A percentile compares a stretch with the other conserved stretches of the same genome.
Conservation (phyloP, 2,113 vertebrate species). For the Progne subis region DNA sequence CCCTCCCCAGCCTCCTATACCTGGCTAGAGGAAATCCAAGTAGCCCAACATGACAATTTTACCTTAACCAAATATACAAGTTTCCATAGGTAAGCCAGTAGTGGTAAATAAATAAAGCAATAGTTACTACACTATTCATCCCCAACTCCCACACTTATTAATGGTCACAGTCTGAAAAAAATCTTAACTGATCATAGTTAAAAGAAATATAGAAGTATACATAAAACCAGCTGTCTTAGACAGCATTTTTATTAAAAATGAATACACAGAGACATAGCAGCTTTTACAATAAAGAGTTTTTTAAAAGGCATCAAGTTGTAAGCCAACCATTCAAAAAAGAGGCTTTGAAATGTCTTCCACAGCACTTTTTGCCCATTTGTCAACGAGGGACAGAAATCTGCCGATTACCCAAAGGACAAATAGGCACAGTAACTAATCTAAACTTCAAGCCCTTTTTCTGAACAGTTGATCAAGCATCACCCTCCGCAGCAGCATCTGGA, state of each 20-base stretch:
- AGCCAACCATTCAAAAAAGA: conserved; percentile 66
- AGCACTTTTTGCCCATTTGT: not conserved
- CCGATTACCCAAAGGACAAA: not conserved
- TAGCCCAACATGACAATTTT: not conserved
- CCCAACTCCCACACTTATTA: not conserved
- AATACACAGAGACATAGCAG: conserved; percentile 84
- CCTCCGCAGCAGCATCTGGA: conserved; percentile 92
- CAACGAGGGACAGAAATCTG: not conserved
- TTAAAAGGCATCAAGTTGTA: conserved; percentile 75
- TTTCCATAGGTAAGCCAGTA: not conserved
- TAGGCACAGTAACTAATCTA: not conserved
- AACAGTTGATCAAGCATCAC: conserved; percentile 79
- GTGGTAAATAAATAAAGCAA: conserved; percentile 57
- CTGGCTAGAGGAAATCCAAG: not conserved
- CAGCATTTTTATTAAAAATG: conserved; percentile 87
- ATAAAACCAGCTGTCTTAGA: conserved; percentile 73
- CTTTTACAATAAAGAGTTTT: conserved; percentile 79
- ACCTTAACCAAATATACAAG: not conserved
- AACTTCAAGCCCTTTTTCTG: conserved; percentile 58
- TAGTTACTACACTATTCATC: not conserved
- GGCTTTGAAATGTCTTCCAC: conserved; percentile 29
- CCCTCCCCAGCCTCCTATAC: not conserved
- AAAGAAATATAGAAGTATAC: conserved; percentile 55
- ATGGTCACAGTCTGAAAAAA: conserved; percentile 34
- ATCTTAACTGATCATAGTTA: not conserved